Percentiles rank a stretch among this genome's conserved stretches.
Conservation (phyloP, 1,140 invertebrate genomes). For the Drosophila serrata region DNA sequence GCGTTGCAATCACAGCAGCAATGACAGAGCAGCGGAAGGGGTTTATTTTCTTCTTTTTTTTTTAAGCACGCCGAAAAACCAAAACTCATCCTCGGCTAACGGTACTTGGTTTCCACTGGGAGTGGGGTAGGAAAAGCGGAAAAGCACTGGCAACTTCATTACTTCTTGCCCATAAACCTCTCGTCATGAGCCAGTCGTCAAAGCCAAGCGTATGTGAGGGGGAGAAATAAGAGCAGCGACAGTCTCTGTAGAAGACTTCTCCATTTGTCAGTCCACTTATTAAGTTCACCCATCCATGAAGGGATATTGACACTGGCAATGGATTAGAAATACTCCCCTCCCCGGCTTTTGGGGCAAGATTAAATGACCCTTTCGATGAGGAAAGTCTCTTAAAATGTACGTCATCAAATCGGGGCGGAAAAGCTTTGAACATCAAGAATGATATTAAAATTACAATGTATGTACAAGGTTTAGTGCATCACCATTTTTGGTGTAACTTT, state of each 20-base stretch:
- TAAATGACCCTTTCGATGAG: slow-evolving; percentile 1
- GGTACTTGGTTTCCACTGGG: slow-evolving; percentile 25
- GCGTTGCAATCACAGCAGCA: slow-evolving; percentile 59
- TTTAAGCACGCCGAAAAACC: slow-evolving; percentile 30
- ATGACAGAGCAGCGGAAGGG: slow-evolving; percentile 11
- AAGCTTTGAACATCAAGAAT: background rate
- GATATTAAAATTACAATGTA: slow-evolving; percentile 2
- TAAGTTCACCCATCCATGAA: slow-evolving; percentile 36
- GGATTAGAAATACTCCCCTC: slow-evolving; percentile 14
- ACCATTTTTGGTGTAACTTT: background rate
- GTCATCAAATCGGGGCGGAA: background rate
- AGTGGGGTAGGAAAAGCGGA: slow-evolving; percentile 2
- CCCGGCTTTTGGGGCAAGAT: background rate
- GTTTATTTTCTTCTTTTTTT: background rate
- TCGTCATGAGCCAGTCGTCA: slow-evolving; percentile 52
- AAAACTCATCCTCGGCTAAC: slow-evolving; percentile 50
- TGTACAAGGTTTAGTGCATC: background rate
- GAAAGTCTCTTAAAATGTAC: background rate
- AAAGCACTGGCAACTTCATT: slow-evolving; percentile 44
- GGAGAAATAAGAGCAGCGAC: slow-evolving; percentile 5
- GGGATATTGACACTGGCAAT: slow-evolving; percentile 42
- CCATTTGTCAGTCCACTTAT: slow-evolving; percentile 48
- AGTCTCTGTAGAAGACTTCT: slow-evolving; percentile 14
- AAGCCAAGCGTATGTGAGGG: slow-evolving; percentile 3
- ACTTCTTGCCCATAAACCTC: slow-evolving; percentile 50